Percentiles rank a stretch among this genome's conserved stretches.
Evolutionary conservation across 2,113 vertebrate species (phyloP).

Genomic region (Nestor notabilis): DNA sequence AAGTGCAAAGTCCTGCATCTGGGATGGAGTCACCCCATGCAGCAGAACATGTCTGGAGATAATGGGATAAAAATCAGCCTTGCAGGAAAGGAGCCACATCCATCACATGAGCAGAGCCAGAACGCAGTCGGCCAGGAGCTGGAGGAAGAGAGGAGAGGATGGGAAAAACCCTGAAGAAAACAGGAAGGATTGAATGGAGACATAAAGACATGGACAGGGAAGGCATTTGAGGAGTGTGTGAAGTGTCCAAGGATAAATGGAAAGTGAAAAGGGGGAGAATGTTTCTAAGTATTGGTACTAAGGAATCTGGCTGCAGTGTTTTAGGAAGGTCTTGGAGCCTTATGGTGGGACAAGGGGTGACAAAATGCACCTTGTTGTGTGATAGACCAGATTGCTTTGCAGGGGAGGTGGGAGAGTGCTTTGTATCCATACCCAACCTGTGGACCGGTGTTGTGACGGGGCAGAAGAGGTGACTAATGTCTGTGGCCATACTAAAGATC

Average conservation of each 20-base stretch:
- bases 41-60: neutral
- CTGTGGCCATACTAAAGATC: neutral
- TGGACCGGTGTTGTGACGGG: fast-evolving
- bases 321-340: neutral
- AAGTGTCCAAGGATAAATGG: neutral
- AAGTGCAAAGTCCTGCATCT: neutral
- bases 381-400: neutral
- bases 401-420: neutral
- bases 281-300: neutral
- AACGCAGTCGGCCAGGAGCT: neutral
- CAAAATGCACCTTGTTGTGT: neutral
- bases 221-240: fast-evolving
- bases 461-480: neutral
- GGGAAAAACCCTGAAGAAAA: neutral
- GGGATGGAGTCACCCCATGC: neutral
- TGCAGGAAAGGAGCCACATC: neutral
- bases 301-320: neutral
- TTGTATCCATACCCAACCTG: neutral
- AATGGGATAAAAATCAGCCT: neutral
- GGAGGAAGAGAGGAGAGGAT: neutral
- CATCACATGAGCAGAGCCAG: neutral
- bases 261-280: neutral
- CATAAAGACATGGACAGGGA: neutral
- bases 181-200: neutral
- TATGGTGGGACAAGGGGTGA: neutral